Evolutionary conservation across 1,140 invertebrate genomes (phyloP), one percentile per base, ranked within the genome.

Genomic region (Himalopsyche phryganea): DNA sequence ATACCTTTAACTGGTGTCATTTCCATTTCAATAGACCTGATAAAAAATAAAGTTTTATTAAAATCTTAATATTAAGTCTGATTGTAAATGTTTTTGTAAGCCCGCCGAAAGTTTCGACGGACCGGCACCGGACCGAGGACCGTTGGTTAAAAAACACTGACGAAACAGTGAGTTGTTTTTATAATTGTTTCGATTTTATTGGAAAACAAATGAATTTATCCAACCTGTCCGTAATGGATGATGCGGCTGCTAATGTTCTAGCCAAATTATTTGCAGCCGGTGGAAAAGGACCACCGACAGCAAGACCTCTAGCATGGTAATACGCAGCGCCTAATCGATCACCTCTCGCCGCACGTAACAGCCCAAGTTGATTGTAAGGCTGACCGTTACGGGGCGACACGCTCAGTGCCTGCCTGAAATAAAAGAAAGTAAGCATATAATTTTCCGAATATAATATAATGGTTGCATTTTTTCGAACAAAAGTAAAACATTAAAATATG

Each of bases 331-430:
- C 85, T 52, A 94, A 78, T 68, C 88, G 86, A 66, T 91, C 85
- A n/a, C 88, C 89, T 36, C 87, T 82, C 6, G 87, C 86, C 47
- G 88, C 87, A 71, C 90, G 86, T 38, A 94, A 72, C 35, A 94
- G 79, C 17, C 90, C 91, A 65, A 93, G 71, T 74, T 93, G 91
- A 74, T 94, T 94, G 70, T 94, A 94, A 0, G 91, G 90, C 68
- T 94, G 91, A 32, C 91, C 91, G 71, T 88, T 92, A 52, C 83
- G 85, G 48, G 90, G 88, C 18, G 88, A 88, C 14, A 92, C 76
- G 41, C 84, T 81, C 17, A 92, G 84, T 32, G 91, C 90, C 73
- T 92, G 90, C 65, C 87, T 85, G 35, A 6, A 53, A 36, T 40
- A 40, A 3, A n/a, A 40, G 33, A 9, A 42, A 42, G 6, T 42